Evolutionary conservation across 2,888 invertebrate species (phyloP), one percentile per base, ranked within the genome.

Genomic region (Meganola albula): DNA sequence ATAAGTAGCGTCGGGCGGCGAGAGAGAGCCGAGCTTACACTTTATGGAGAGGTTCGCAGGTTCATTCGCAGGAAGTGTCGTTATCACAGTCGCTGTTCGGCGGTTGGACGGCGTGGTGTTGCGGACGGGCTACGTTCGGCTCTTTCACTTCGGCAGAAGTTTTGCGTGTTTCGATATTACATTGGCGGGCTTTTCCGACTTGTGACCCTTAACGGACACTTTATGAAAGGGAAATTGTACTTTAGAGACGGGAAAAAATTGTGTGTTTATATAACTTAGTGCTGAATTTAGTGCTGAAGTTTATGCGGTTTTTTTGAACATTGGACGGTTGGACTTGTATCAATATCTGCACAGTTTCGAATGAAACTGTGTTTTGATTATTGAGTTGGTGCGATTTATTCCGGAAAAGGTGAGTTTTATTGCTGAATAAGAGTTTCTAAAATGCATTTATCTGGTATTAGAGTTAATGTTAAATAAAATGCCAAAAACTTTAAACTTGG

Each of bases 61-160:
- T 79, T 76, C 69, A 72, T 71, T 77, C 68, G 79, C 53, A 70
- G 72, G 74, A 74, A 75, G 72, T 72, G 64, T 74, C 71, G 79
- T 82, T 85, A 84, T 83, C 82, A 80, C 83, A 85, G 84, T 85
- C 77, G 83, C 79, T 75, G 78, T 72, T 82, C 77, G 74, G 71
- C 80, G 68, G 53, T 74, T 78, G 80, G 65, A 69, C 77, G 66
- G 80, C 75, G 74, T 60, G 69, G 71, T 70, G 56, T 63, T 50
- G 50, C 51, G 62, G 64, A 46, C 52, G 58, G 48, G 54, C 54
- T 53, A n/a, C 48, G 43, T 40, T 53, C 63, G 55, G 49, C 52
- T 48, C 39, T 48, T 53, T 55, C 63, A 57, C 60, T 64, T 62
- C 70, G 68, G 51, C 58, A 62, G 68, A 85, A 84, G 77, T 84